Evolutionary conservation across 1,140 invertebrate species (phyloP), one percentile per base, ranked within the genome.

Genomic region (Hycleus cichorii): DNA sequence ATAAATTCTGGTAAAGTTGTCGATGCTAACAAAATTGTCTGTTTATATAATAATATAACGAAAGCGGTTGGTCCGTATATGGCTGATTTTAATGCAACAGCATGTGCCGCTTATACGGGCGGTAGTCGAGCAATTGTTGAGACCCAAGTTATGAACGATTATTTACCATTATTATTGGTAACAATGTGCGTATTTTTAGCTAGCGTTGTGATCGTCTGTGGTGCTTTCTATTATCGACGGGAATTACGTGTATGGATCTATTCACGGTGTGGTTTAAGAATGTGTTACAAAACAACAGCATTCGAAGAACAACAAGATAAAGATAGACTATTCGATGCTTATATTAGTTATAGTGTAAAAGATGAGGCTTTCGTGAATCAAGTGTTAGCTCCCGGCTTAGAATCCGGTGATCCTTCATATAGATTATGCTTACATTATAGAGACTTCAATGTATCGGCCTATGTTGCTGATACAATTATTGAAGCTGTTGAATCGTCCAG

Each of bases 401-500:
- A 95, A 76, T 82, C 80, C n/a, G 76, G 76, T 38, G 83, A 85
- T 63, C 81, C 83, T 9, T 84, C 84, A 39, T 93, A 92, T 73
- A 77, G 89, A 54, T 78, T 93, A 44, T 92, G 90, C 71, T 75
- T 93, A 60, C 91, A 93, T 72, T 92, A 93, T 71, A 80, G 90
- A 45, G 90, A 93, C 72, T 83, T 90, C 47, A 90, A 90, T 64
- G 86, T 89, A 24, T 90, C 87, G 39, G 85, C 88, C 6, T 90
- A 88, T 72, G 86, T 93, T 4, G 87, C 89, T 2, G 91, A 93
- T 69, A 91, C 90, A 1, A 91, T 97, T 44, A 85, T 91, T 53
- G 90, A 95, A 71, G 92, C 91, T 0, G 90, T 93, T 2, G 91
- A 94, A 68, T 89, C 89, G 26, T 93, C 91, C 11, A 84, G 90